Percentiles rank a stretch among this genome's conserved stretches.
phyloP scores from a whole-genome alignment of 2,888 invertebrate genomes.

The Tinea trinotella region DNA sequence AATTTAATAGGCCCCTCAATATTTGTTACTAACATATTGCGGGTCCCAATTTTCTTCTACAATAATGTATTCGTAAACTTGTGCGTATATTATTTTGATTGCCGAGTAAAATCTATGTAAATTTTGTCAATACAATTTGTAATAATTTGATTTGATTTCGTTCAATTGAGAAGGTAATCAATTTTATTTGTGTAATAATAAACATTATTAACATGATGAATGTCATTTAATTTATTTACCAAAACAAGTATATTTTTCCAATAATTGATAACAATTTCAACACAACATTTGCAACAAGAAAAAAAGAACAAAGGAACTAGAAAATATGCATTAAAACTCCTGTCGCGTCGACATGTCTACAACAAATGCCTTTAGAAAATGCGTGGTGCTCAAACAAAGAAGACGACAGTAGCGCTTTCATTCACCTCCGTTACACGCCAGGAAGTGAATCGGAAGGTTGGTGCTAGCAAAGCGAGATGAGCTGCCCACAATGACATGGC shows the following conservation, averaged over 20 bases:
- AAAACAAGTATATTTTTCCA: no score
- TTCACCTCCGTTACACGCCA: background rate
- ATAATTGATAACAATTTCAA: background rate
- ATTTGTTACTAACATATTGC: background rate
- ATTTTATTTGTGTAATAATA: no score
- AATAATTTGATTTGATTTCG: background rate
- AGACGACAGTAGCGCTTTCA: constrained; percentile 1
- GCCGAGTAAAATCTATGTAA: no score
- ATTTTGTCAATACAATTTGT: background rate
- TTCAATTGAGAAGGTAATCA: background rate
- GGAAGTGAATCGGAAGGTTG: constrained; percentile 12
- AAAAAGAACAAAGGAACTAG: background rate
- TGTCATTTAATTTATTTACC: no score
- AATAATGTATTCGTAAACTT: background rate
- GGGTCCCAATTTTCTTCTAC: background rate
- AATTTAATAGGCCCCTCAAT: background rate
- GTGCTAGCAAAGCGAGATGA: constrained; percentile 1
- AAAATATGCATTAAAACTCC: background rate
- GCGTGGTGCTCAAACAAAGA: constrained; percentile 5
- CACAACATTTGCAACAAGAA: no score
- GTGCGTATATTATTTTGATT: background rate
- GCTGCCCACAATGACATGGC: background rate
- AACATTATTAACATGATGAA: no score
- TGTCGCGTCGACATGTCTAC: background rate
- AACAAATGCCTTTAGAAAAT: constrained; percentile 6